Evolutionary conservation across 2,113 vertebrate species (phyloP), one percentile per base, ranked within the genome.

Genomic region (Coptodon bakossiorum): DNA sequence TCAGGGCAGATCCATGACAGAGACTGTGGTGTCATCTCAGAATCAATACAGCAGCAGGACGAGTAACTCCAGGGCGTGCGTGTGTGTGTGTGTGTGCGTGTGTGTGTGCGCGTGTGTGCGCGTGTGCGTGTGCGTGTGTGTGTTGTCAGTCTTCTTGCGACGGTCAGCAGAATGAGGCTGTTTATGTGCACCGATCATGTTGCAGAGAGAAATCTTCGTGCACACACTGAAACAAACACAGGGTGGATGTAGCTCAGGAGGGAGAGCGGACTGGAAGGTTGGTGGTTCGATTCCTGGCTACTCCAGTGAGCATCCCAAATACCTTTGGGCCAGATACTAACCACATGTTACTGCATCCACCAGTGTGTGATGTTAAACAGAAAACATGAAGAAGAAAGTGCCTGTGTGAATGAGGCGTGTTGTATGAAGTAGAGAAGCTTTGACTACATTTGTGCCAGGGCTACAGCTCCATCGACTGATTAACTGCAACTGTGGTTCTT

Each of bases 11-110:
- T 92, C 93, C 90, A 93, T 93, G 91, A 85, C 92, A 95, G 88
- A 92, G 93, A 93, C 95, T 94, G 91, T 53, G 82, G 88, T 94
- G 94, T 95, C 94, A 95, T 95, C 94, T 96, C 94, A 93, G 91
- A 95, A 95, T 96, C 96, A 96, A 95, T 95, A 96, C 95, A 93
- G 88, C 80, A 31, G 91, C 85, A 56, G 45, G 81, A 87, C 59
- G 22, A 45, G 66, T 27, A 24, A 45, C 38, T 73, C 54, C 76
- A 66, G 76, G 90, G 83, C 84, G 85, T 89, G 88, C 82, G 90
- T 92, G 91, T 27, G 81, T 73, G 81, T 61, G 87, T 82, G 91
- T 82, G 7, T 57, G 7, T 0, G 50, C 0, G 48, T 0, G 48
- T 2, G 6, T 2, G 43, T 56, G 89, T 87, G 91, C 31, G 61